These are phyloP conservation scores for Acomys russatus DNA, from an alignment of 2,797 vertebrate species.

Conservation along the genomic window DNA sequence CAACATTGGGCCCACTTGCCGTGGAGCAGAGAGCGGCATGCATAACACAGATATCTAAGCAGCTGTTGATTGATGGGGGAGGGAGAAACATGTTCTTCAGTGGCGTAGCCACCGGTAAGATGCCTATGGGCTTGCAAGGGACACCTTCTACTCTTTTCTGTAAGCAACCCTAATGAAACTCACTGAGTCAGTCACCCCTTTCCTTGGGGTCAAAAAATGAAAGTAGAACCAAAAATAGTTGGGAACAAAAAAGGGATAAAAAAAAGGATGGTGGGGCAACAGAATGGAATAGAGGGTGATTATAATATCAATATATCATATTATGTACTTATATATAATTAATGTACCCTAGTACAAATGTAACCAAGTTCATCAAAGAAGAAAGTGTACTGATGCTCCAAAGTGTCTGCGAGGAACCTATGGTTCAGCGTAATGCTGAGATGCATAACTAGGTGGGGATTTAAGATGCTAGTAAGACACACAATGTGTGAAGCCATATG, in stretches of 20 bases:
- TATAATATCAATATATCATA: not conserved
- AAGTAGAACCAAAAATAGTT: not conserved
- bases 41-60: not conserved
- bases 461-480: not conserved
- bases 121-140: no score
- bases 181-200: no score
- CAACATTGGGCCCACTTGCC: not conserved
- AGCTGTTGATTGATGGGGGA: not conserved
- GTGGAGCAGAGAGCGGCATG: not conserved
- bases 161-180: not conserved
- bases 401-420: not conserved
- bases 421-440: not conserved
- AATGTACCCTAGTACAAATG: not conserved
- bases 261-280: not conserved
- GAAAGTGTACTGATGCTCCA: not conserved
- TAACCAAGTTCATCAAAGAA: not conserved
- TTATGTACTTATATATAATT: not conserved
- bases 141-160: not conserved
- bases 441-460: not conserved
- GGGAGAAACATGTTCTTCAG: not conserved
- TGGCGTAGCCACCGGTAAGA: not conserved
- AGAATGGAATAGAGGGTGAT: not conserved
- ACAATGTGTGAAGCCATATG: not conserved
- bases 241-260: not conserved
- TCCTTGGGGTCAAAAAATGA: not conserved